phyloP scores from a whole-genome alignment of 92 coral and sea anemone species.

The Bergia sp. region DNA sequence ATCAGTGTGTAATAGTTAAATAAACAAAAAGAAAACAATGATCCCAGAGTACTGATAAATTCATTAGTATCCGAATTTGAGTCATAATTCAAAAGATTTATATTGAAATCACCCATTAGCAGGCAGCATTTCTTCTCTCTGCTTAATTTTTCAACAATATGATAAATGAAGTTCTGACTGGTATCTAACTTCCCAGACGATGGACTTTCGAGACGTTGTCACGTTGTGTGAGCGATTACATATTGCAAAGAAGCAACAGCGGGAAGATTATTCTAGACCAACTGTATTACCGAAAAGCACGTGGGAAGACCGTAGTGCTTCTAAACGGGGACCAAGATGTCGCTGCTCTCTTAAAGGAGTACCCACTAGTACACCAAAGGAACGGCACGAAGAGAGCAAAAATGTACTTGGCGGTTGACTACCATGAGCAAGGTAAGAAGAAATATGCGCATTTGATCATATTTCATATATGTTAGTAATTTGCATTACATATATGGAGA shows the following conservation, averaged over 20 bases:
- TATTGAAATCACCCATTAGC: too few relatives aligned
- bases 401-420: constrained; percentile 51
- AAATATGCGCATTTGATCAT: not conserved
- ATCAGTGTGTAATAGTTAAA: too few relatives aligned
- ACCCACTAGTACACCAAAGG: constrained; percentile 29
- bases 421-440: constrained; percentile 46
- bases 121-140: too few relatives aligned
- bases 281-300: constrained; percentile 49
- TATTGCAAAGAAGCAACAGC: constrained; percentile 29
- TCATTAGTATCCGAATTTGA: too few relatives aligned
- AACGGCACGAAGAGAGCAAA: constrained; percentile 37
- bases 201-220: constrained; percentile 44
- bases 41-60: too few relatives aligned
- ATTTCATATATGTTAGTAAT: too few relatives aligned
- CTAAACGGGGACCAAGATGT: constrained; percentile 50
- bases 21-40: too few relatives aligned
- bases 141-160: too few relatives aligned
- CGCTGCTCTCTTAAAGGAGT: constrained; percentile 50
- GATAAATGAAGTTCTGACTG: too few relatives aligned
- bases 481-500: too few relatives aligned
- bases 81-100: too few relatives aligned
- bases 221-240: constrained; percentile 40
- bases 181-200: constrained; percentile 31
- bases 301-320: constrained; percentile 50
- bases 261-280: constrained; percentile 37